Evolutionary conservation across 92 coral and sea anemone species (phyloP), one percentile per base, ranked within the genome.

Genomic region (Palythoa grandis): DNA sequence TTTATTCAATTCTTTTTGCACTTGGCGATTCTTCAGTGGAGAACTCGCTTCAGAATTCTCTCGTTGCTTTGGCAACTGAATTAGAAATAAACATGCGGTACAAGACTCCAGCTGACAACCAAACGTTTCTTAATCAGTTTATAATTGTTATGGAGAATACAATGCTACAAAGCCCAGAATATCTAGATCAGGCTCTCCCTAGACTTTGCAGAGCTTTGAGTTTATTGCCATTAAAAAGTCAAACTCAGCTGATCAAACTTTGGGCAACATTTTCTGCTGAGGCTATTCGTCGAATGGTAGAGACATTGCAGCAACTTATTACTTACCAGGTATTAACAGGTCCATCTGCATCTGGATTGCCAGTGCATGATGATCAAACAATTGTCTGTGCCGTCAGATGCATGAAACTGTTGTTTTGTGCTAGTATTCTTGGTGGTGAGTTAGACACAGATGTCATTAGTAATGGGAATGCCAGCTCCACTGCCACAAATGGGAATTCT

Each of bases 301-400:
- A 97, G 87, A 95, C 89, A 1, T 87, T 97, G 20, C 99, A 97
- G 79, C 99, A 95, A 70, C 87, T 97, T 15, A 89, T 97, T 14
- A 97, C 99, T 57, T 92, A 91, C 86, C 94, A 94, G 43, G 98
- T 97, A n/a, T 87, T 97, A 53, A 92, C 96, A 52, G 99, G 99
- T 11, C 97, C 99, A 9, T 89, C 95, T 24, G 86, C 79, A 50
- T 83, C 87, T 29, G 63, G 50, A 14, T 24, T 85, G 5, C 86
- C 97, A 35, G 95, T 97, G 3, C 98, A 97, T 39, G 99, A 97
- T 10, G 99, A 97, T 65, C 90, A 87, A 29, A 94, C 91, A 2
- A 93, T 97, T 78, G 94, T 92, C 52, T 88, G 91, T 84, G 96
- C 95, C 4, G 90, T 98, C 16, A 97, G 92, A 87, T 89, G 91